Conservation (phyloP, 2,113 vertebrate genomes). For the Nerophis lumbriciformis region DNA sequence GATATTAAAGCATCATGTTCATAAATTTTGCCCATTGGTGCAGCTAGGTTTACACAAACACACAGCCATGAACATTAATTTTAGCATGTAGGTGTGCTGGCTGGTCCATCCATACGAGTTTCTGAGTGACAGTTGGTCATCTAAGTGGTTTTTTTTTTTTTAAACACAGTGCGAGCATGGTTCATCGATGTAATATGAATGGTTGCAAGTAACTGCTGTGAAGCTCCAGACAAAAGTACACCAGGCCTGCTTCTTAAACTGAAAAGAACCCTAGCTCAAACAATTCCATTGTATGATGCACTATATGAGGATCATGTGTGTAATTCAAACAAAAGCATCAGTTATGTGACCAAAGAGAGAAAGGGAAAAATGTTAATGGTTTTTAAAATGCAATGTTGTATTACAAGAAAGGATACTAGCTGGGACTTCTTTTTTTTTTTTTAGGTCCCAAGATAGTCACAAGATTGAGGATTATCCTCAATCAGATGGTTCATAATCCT, state of each 20-base stretch:
- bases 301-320: conserved; percentile 42
- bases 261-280: conserved; percentile 26
- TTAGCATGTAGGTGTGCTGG: too few species aligned
- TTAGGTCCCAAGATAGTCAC: background rate
- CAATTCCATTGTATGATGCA: conserved; percentile 23
- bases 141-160: background rate
- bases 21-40: too few species aligned
- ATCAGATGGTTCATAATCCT: background rate
- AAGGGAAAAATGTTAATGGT: conserved; percentile 6
- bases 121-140: conserved; percentile 7
- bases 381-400: background rate
- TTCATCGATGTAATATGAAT: background rate
- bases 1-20: too few species aligned
- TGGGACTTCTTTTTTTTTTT: background rate
- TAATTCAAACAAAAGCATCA: conserved; percentile 33
- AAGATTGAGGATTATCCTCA: background rate
- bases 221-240: conserved; percentile 17
- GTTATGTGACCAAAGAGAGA: background rate
- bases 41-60: too few species aligned
- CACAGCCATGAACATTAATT: too few species aligned
- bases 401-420: background rate
- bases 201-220: conserved; percentile 12
- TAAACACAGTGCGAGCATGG: conserved; percentile 9
- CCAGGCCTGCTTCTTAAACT: conserved; percentile 20
- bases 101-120: background rate